phyloP scores from a whole-genome alignment of 1,140 invertebrate genomes.

The Drosophila punjabiensis region DNA sequence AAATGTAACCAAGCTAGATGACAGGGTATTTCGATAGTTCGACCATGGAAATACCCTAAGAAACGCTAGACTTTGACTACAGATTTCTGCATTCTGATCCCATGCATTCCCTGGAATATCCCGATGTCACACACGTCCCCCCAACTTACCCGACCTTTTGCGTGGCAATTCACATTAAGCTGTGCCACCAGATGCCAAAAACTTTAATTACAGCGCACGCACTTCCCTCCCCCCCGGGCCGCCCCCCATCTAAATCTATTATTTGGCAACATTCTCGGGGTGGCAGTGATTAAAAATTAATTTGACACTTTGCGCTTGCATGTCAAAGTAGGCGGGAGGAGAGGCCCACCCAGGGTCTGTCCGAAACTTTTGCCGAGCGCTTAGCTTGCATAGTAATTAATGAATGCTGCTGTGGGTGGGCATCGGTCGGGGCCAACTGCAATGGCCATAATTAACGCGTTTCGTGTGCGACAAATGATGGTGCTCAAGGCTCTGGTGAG shows the following conservation, averaged over 20 bases:
- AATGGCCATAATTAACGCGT: constrained; percentile 80
- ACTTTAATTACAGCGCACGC: constrained; percentile 65
- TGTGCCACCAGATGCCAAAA: constrained; percentile 47
- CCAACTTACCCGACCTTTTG: constrained; percentile 38
- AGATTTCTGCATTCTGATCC: background rate
- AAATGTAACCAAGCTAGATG: background rate
- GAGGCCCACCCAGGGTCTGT: constrained; percentile 28
- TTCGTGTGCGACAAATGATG: constrained; percentile 78
- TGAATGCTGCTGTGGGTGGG: constrained; percentile 63
- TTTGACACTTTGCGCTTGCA: constrained; percentile 83
- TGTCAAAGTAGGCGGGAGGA: constrained; percentile 67
- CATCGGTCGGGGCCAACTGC: constrained; percentile 52
- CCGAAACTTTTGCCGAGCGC: constrained; percentile 71
- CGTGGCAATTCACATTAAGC: constrained; percentile 50
- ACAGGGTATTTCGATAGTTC: background rate
- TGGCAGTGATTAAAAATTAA: constrained; percentile 81
- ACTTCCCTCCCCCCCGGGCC: constrained; percentile 8
- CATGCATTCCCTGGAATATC: background rate
- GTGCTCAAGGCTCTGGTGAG: constrained; percentile 41
- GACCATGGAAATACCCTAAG: background rate
- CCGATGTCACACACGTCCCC: constrained; percentile 19
- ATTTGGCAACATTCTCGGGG: constrained; percentile 70
- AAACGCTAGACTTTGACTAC: background rate
- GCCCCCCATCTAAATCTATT: constrained; percentile 77
- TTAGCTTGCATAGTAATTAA: constrained; percentile 83